These are phyloP conservation scores for Cryptus viduatorius DNA, from an alignment of 2,888 invertebrate genomes.

Conservation along the genomic window DNA sequence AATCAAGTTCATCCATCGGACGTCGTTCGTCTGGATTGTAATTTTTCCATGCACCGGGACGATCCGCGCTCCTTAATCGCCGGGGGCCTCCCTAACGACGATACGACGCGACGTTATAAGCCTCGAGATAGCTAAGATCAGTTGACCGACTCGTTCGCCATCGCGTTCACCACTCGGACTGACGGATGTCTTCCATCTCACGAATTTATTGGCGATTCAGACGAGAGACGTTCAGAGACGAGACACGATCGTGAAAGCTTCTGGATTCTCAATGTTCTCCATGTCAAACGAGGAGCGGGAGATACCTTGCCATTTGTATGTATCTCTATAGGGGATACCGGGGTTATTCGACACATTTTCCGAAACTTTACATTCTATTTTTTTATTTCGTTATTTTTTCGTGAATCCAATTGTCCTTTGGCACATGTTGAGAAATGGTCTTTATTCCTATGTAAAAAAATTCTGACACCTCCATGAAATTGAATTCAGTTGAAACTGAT, in stretches of 20 bases:
- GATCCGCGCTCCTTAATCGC: conserved; percentile 53
- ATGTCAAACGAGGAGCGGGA: conserved; percentile 48
- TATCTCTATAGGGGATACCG: neutral
- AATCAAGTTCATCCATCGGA: conserved; percentile 47
- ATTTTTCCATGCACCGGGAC: conserved; percentile 42
- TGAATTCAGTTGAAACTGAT: too few species aligned
- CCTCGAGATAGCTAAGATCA: conserved; percentile 36
- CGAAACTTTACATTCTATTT: neutral
- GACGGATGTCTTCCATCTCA: conserved; percentile 70
- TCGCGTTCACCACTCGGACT: conserved; percentile 58
- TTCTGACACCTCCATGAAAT: neutral
- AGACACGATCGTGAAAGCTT: conserved; percentile 41
- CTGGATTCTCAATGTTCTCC: conserved; percentile 25
- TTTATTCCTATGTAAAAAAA: neutral
- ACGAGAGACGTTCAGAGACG: conserved; percentile 41
- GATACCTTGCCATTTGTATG: conserved; percentile 23
- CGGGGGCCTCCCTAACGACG: conserved; percentile 47
- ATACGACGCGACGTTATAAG: conserved; percentile 52
- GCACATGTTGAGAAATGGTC: neutral
- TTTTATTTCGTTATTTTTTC: too few species aligned
- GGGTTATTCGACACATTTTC: neutral
- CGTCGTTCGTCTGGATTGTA: conserved; percentile 30
- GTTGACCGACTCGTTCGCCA: conserved; percentile 33
- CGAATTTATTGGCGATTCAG: conserved; percentile 70
- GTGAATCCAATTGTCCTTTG: neutral